phyloP scores from a whole-genome alignment of 2,888 invertebrate species.

The Rhamnusium bicolor region DNA sequence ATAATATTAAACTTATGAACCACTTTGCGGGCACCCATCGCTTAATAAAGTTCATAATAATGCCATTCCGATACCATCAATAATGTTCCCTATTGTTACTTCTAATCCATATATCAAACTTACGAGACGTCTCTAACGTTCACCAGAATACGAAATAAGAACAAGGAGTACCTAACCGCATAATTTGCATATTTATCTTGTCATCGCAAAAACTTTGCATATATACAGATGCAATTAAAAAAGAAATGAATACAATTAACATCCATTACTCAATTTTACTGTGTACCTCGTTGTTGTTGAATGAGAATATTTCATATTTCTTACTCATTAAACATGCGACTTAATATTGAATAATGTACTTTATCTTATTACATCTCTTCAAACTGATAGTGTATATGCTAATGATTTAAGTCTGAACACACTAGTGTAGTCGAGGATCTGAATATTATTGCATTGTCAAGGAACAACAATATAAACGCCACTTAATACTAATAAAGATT shows the following conservation, averaged over 20 bases:
- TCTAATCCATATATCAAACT: slow-evolving; percentile 35
- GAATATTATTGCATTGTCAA: neutral
- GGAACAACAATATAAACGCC: neutral
- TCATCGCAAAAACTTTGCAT: slow-evolving; percentile 20
- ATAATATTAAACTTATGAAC: slow-evolving; percentile 8
- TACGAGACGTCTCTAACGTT: slow-evolving; percentile 31
- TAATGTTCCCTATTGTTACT: slow-evolving; percentile 28
- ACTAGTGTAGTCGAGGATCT: neutral
- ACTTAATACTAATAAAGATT: neutral
- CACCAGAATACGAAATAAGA: slow-evolving; percentile 31
- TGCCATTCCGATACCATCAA: slow-evolving; percentile 28
- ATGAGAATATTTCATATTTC: neutral
- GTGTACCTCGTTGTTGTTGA: slow-evolving; percentile 14
- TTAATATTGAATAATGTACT: slow-evolving; percentile 11
- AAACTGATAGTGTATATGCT: neutral
- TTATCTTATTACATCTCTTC: neutral
- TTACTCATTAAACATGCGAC: slow-evolving; percentile 10
- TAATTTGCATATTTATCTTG: slow-evolving; percentile 40
- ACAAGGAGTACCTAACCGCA: slow-evolving; percentile 17
- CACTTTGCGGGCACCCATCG: slow-evolving; percentile 1
- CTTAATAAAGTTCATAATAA: slow-evolving; percentile 8
- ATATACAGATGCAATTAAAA: slow-evolving; percentile 32
- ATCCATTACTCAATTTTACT: slow-evolving; percentile 40
- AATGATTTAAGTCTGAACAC: neutral
- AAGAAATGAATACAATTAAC: slow-evolving; percentile 45